Percentiles rank a stretch among this genome's conserved stretches.
Conservation (phyloP, 2,797 vertebrate species). For the Myotis planiceps region DNA sequence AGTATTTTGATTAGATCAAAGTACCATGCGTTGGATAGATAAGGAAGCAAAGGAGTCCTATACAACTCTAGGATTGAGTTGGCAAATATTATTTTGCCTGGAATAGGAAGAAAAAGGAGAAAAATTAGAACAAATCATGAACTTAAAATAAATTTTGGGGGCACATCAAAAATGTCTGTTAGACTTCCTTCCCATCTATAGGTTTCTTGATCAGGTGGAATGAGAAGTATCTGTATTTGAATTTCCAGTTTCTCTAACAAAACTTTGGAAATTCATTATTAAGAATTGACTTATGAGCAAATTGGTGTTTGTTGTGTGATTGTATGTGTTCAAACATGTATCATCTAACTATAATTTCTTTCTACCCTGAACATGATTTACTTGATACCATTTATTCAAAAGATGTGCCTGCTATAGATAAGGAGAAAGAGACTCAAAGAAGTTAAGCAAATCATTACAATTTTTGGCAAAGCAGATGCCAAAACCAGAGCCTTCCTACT, state of each 20-base stretch:
- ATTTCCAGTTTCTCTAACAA: not conserved
- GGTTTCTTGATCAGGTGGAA: not conserved
- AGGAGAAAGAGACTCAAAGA: not conserved
- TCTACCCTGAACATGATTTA: not conserved
- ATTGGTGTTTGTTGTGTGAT: not conserved
- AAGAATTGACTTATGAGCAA: not conserved
- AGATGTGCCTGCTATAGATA: not conserved
- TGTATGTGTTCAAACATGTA: constrained; percentile 1
- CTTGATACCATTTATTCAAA: not conserved
- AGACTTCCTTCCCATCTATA: not conserved
- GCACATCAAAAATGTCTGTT: not conserved
- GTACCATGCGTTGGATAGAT: not conserved
- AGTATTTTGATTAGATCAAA: constrained; percentile 50
- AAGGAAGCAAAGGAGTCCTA: not conserved
- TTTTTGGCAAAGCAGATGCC: not conserved
- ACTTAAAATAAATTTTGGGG: not conserved
- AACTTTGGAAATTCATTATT: not conserved
- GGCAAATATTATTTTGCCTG: not conserved
- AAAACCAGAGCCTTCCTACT: not conserved
- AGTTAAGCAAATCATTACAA: not conserved
- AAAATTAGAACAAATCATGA: not conserved
- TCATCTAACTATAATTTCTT: not conserved
- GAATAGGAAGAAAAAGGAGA: not conserved
- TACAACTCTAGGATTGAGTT: not conserved
- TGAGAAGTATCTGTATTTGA: not conserved